Percentiles rank a stretch among this genome's conserved stretches.
Evolutionary conservation across 2,113 vertebrate genomes (phyloP).

Genomic region (Geothlypis trichas): DNA sequence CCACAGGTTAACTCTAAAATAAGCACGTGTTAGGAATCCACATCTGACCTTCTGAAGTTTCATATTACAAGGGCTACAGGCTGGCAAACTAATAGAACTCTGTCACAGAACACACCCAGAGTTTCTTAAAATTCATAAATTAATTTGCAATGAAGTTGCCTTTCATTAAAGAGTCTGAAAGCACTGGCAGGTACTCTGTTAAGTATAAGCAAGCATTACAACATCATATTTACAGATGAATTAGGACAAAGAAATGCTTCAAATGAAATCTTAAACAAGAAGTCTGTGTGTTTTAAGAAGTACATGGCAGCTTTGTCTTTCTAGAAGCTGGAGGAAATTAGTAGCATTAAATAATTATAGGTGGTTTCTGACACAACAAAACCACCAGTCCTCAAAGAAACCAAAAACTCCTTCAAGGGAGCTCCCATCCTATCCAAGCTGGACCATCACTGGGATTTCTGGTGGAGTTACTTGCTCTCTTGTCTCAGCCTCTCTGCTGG

Average conservation of each 20-base stretch:
- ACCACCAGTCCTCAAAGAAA: conserved; percentile 1
- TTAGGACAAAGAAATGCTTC: conserved; percentile 34
- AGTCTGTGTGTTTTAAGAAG: background rate
- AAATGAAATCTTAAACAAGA: background rate
- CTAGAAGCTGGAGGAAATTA: conserved; percentile 55
- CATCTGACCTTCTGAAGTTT: background rate
- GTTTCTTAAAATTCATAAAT: conserved; percentile 52
- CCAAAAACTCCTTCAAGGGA: background rate
- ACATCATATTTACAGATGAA: conserved; percentile 13
- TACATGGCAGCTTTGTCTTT: background rate
- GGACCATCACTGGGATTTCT: background rate
- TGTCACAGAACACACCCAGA: conserved; percentile 2
- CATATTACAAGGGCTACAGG: background rate
- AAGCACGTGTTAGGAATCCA: background rate
- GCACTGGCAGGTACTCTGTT: background rate
- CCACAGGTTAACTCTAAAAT: background rate
- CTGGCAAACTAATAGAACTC: background rate
- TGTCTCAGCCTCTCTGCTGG: background rate
- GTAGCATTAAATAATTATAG: conserved; percentile 48
- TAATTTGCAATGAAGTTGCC: conserved; percentile 8
- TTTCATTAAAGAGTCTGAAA: conserved; percentile 50
- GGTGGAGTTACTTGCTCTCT: background rate
- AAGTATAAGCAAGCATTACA: conserved; percentile 8
- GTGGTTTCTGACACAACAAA: conserved; percentile 23
- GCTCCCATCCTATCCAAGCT: background rate